phyloP scores from a whole-genome alignment of 2,888 invertebrate genomes.

The Brachypalpus laphriformis region DNA sequence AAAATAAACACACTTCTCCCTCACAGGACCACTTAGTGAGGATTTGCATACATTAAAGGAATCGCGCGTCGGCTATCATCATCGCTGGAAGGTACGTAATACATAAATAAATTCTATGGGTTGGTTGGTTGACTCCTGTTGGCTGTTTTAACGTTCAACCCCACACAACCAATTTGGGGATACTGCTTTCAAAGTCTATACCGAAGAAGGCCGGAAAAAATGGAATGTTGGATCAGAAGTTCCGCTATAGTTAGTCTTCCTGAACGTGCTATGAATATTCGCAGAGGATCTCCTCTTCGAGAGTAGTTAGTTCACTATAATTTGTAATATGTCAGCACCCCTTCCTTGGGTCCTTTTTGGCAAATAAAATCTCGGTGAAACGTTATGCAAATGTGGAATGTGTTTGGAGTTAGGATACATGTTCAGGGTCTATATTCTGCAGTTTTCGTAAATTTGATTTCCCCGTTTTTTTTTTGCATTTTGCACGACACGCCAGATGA shows the following conservation, averaged over 20 bases:
- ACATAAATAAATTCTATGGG: conserved; percentile 29
- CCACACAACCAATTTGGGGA: not conserved
- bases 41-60: conserved; percentile 34
- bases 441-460: conserved; percentile 13
- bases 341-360: not conserved
- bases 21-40: not conserved
- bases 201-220: not conserved
- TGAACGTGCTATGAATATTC: conserved; percentile 24
- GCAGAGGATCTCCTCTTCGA: not conserved
- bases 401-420: not conserved
- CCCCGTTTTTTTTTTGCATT: too few species aligned
- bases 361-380: not conserved
- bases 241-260: not conserved
- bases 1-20: not conserved
- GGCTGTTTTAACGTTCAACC: not conserved
- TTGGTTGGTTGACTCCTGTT: not conserved
- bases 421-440: not conserved
- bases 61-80: not conserved
- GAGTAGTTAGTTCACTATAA: not conserved
- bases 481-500: not conserved
- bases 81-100: not conserved
- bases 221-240: not conserved
- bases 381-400: not conserved
- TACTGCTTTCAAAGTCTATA: not conserved
- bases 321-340: conserved; percentile 8